A percentile compares a stretch with the other conserved stretches of the same genome.
These are phyloP conservation scores for Zeuzera pyrina DNA, from an alignment of 2,888 invertebrate genomes.

Conservation along the genomic window DNA sequence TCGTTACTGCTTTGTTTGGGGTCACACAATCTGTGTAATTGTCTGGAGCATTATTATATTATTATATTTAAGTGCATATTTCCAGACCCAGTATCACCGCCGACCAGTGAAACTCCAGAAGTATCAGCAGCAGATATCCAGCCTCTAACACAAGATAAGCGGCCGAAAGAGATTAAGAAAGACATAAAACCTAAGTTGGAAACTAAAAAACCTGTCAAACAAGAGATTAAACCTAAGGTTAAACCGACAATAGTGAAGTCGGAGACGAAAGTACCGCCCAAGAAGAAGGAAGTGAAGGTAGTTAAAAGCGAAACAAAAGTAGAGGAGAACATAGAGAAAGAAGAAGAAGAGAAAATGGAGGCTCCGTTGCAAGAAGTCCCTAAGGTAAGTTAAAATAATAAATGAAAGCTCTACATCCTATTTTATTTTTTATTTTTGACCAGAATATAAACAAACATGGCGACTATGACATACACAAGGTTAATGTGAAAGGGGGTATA, in stretches of 20 bases:
- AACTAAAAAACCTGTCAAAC: constrained; percentile 16
- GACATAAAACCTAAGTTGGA: constrained; percentile 15
- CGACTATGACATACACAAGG: no score
- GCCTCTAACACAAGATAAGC: constrained; percentile 24
- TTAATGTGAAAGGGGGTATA: no score
- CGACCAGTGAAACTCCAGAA: constrained; percentile 46
- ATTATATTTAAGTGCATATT: no score
- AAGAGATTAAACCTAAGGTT: constrained; percentile 21
- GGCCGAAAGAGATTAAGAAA: constrained; percentile 25
- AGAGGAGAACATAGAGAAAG: constrained; percentile 30
- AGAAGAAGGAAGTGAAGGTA: constrained; percentile 20
- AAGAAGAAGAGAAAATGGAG: constrained; percentile 24
- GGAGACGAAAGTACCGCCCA: constrained; percentile 20
- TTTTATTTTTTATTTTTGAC: background rate
- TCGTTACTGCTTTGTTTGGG: no score
- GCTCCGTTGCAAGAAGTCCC: constrained; percentile 12
- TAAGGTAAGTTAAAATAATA: constrained; percentile 18
- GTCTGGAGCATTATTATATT: no score
- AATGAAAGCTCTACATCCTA: background rate
- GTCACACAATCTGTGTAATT: no score
- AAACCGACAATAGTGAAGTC: constrained; percentile 18
- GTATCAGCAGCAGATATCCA: constrained; percentile 46
- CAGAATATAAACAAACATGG: background rate
- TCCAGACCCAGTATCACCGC: constrained; percentile 31
- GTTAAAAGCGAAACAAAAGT: constrained; percentile 30